phyloP scores from a whole-genome alignment of 1,140 invertebrate species.

The Philotrypesis tridentata region DNA sequence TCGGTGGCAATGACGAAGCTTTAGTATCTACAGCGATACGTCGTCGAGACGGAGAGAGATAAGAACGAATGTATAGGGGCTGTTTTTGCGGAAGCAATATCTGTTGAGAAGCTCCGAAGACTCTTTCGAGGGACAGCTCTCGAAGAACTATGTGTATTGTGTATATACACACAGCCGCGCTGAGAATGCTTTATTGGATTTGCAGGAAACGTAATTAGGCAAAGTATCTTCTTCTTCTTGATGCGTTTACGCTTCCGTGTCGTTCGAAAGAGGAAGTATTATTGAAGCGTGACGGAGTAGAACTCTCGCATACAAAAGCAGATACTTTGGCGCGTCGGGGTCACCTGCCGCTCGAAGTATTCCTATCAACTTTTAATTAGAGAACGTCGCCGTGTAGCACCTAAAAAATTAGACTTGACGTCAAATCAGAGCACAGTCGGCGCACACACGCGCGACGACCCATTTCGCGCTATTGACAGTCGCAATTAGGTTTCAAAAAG shows the following conservation, averaged over 20 bases:
- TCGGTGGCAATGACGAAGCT: not conserved
- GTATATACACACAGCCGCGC: no score
- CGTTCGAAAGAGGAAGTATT: not conserved
- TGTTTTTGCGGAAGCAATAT: no score
- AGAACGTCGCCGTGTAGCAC: not conserved
- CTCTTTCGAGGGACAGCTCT: no score
- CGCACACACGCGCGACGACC: no score
- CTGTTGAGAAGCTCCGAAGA: not conserved
- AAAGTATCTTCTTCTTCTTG: no score
- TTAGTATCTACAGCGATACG: not conserved
- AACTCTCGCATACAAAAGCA: no score
- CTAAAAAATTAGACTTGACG: not conserved
- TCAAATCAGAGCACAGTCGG: conserved; percentile 4
- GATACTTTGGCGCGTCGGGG: not conserved
- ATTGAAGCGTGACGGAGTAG: no score
- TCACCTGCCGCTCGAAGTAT: no score
- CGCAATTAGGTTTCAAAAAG: not conserved
- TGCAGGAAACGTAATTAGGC: not conserved
- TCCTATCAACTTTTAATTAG: no score
- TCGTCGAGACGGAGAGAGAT: no score
- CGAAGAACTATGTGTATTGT: no score
- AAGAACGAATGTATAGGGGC: no score
- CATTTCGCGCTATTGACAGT: conserved; percentile 32
- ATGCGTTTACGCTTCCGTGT: not conserved
- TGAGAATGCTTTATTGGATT: not conserved